These are phyloP conservation scores for Shargacucullia verbasci DNA, from an alignment of 2,888 invertebrate species.

Conservation along the genomic window DNA sequence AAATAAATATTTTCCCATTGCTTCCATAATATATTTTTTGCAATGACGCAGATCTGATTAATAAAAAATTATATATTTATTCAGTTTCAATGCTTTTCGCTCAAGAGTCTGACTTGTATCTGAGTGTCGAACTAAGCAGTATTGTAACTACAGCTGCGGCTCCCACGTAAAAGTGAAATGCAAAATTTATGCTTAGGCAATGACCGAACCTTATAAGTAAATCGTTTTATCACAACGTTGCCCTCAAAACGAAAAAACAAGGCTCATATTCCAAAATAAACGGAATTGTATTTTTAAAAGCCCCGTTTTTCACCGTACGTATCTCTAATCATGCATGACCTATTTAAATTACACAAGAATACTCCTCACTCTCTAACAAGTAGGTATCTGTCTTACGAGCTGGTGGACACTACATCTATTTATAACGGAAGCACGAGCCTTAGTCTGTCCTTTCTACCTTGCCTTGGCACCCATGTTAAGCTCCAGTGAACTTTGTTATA, in stretches of 20 bases:
- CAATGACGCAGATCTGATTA: not conserved
- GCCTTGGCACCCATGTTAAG: slow-evolving; percentile 40
- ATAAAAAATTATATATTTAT: slow-evolving; percentile 9
- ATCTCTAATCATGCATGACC: too few relatives aligned
- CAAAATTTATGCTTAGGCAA: slow-evolving; percentile 72
- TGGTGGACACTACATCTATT: not conserved
- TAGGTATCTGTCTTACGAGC: too few relatives aligned
- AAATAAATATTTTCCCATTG: slow-evolving; percentile 26
- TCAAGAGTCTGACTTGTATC: slow-evolving; percentile 67
- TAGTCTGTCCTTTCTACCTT: slow-evolving; percentile 21
- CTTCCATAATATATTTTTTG: slow-evolving; percentile 16
- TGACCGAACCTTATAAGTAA: slow-evolving; percentile 39
- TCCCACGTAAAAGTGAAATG: slow-evolving; percentile 77
- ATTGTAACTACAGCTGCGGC: slow-evolving; percentile 69
- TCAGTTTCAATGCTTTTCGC: slow-evolving; percentile 56
- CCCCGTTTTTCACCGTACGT: too few relatives aligned
- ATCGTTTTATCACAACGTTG: slow-evolving; percentile 6
- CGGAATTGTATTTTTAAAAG: not conserved
- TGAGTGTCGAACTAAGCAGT: slow-evolving; percentile 66
- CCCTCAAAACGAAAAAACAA: slow-evolving; percentile 14
- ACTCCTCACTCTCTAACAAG: too few relatives aligned
- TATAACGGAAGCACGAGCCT: not conserved
- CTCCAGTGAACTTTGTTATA: slow-evolving; percentile 18
- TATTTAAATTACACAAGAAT: too few relatives aligned
- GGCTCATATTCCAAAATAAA: not conserved